A percentile compares a stretch with the other conserved stretches of the same genome.
Conservation (phyloP, 2,888 invertebrate genomes). For the Agonopterix arenella region DNA sequence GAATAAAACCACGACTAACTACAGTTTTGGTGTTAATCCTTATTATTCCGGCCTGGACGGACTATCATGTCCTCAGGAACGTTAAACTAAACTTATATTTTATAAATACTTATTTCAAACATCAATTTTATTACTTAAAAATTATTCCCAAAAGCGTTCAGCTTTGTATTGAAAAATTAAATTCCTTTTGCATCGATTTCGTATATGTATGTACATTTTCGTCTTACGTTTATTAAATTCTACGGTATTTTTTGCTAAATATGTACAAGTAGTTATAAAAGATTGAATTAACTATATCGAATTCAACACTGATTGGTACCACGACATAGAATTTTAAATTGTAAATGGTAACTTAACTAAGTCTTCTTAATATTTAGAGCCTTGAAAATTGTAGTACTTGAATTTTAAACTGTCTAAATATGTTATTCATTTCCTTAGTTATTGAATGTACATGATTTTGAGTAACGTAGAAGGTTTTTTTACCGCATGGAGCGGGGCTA, state of each 20-base stretch:
- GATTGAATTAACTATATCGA: too few species aligned
- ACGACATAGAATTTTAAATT: too few species aligned
- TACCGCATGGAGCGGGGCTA: too few species aligned
- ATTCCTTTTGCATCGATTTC: slow-evolving; percentile 56
- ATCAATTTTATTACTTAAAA: slow-evolving; percentile 3
- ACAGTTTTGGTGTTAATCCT: slow-evolving; percentile 74
- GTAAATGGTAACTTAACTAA: too few species aligned
- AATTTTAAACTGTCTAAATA: too few species aligned
- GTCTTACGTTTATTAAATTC: not conserved
- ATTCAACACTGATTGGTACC: too few species aligned
- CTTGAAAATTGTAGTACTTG: too few species aligned
- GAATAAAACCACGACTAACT: slow-evolving; percentile 51
- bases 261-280: too few species aligned
- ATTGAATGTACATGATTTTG: too few species aligned
- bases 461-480: too few species aligned
- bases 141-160: slow-evolving; percentile 15
- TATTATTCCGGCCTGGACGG: slow-evolving; percentile 61
- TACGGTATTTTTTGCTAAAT: not conserved
- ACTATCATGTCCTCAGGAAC: slow-evolving; percentile 68
- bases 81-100: slow-evolving; percentile 42
- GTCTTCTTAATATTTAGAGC: too few species aligned
- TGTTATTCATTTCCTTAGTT: too few species aligned
- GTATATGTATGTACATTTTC: slow-evolving; percentile 12
- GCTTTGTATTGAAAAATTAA: slow-evolving; percentile 40
- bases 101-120: slow-evolving; percentile 9